These are phyloP conservation scores for Corythornis leucogaster DNA, from an alignment of 2,797 vertebrate genomes.

Conservation along the genomic window DNA sequence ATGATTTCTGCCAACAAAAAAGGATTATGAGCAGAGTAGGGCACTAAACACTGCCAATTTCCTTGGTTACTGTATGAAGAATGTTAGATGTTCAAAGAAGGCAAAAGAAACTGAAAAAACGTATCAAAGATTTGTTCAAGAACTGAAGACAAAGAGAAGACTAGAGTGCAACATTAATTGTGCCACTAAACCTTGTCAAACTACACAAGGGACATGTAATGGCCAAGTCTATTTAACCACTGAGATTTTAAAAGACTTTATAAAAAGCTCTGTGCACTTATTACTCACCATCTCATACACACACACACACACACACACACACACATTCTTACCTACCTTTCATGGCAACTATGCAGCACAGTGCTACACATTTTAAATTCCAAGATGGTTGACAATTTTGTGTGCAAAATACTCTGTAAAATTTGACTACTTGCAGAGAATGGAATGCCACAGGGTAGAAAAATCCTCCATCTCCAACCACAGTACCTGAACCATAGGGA, in stretches of 20 bases:
- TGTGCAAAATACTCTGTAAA: background rate
- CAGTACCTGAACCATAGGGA: background rate
- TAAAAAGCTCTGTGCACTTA: background rate
- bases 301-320: background rate
- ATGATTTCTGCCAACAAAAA: slow-evolving; percentile 59
- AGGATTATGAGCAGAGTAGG: slow-evolving; percentile 58
- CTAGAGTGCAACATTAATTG: slow-evolving; percentile 4
- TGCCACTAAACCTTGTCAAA: slow-evolving; percentile 39
- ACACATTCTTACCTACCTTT: background rate
- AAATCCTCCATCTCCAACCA: background rate
- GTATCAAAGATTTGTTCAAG: slow-evolving; percentile 52
- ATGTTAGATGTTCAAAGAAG: slow-evolving; percentile 66
- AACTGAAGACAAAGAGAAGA: slow-evolving; percentile 30
- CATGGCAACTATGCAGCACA: background rate
- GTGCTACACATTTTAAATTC: background rate
- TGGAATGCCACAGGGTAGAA: background rate
- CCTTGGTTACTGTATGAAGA: slow-evolving; percentile 71
- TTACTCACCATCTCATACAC: background rate
- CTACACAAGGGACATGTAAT: background rate
- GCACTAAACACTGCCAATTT: slow-evolving; percentile 69
- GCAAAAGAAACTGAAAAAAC: slow-evolving; percentile 51
- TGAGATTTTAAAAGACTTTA: slow-evolving; percentile 15
- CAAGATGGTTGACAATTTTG: background rate
- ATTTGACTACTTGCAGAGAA: background rate
- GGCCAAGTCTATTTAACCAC: background rate